A percentile compares a stretch with the other conserved stretches of the same genome.
Evolutionary conservation across 1,140 invertebrate genomes (phyloP).

Genomic region (Drosophila asahinai): DNA sequence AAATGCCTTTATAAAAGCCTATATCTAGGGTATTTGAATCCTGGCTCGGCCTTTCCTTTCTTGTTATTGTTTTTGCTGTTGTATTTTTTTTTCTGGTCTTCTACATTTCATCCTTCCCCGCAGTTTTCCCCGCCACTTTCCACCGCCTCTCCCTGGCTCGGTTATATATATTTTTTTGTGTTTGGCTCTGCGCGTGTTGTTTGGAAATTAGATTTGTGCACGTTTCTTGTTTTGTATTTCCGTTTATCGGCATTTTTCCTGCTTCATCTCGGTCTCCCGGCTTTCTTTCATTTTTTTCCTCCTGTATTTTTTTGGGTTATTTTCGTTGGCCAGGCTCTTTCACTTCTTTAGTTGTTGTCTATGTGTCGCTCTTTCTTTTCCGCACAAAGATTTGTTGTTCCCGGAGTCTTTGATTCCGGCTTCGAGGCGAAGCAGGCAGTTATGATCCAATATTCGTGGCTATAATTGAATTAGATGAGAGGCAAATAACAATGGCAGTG

Average conservation of each 20-base stretch:
- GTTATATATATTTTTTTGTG: conserved; percentile 26
- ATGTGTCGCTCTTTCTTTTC: conserved; percentile 33
- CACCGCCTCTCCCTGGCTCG: neutral
- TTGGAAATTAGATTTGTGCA: conserved; percentile 83
- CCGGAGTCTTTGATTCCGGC: conserved; percentile 36
- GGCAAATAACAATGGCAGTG: conserved; percentile 38
- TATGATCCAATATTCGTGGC: conserved; percentile 59
- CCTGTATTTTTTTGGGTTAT: conserved; percentile 13
- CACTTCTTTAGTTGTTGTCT: conserved; percentile 13
- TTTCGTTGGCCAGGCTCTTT: conserved; percentile 27
- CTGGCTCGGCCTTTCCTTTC: conserved; percentile 11
- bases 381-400: conserved; percentile 54
- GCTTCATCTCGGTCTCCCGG: conserved; percentile 30
- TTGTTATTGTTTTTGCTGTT: conserved; percentile 18
- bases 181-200: conserved; percentile 66
- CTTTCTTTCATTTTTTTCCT: conserved; percentile 5
- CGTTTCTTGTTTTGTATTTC: conserved; percentile 83
- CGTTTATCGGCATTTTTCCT: conserved; percentile 74
- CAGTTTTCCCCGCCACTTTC: conserved; percentile 28
- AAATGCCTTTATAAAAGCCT: neutral
- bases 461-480: conserved; percentile 55
- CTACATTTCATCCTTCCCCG: conserved; percentile 32
- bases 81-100: conserved; percentile 20
- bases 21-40: conserved; percentile 17
- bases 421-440: conserved; percentile 11